Conservation (phyloP, 2,888 invertebrate genomes). For the Rapana venosa region DNA sequence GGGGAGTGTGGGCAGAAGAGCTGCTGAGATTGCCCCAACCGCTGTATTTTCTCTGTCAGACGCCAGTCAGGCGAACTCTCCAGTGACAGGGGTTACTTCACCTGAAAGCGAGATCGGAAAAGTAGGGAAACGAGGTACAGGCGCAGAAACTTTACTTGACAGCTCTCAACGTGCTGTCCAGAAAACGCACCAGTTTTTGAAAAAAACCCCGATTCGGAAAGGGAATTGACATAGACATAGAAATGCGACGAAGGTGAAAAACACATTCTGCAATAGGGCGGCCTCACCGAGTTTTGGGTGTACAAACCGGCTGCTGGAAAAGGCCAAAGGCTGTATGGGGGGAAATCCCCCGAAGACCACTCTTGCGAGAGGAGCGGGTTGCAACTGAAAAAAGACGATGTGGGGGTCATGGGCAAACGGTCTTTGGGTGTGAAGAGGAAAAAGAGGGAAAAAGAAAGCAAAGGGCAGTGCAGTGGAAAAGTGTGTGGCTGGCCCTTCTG, state of each 20-base stretch:
- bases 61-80: background rate
- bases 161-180: background rate
- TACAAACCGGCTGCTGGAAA: constrained; percentile 65
- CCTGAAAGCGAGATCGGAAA: background rate
- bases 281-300: constrained; percentile 71
- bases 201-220: background rate
- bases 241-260: constrained; percentile 64
- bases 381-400: too few species aligned
- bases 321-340: constrained; percentile 51
- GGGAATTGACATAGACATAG: constrained; percentile 67
- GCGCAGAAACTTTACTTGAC: background rate
- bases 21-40: background rate
- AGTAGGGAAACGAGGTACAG: background rate
- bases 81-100: background rate
- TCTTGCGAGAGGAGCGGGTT: background rate
- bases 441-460: background rate
- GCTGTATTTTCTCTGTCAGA: background rate
- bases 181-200: background rate
- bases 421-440: constrained; percentile 40
- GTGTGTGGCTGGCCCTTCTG: background rate
- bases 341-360: background rate
- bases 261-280: constrained; percentile 60
- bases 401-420: too few species aligned
- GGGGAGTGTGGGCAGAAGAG: background rate
- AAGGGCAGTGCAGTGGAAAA: background rate